phyloP scores from a whole-genome alignment of 2,797 vertebrate species.

The Adrianichthys oophorus region DNA sequence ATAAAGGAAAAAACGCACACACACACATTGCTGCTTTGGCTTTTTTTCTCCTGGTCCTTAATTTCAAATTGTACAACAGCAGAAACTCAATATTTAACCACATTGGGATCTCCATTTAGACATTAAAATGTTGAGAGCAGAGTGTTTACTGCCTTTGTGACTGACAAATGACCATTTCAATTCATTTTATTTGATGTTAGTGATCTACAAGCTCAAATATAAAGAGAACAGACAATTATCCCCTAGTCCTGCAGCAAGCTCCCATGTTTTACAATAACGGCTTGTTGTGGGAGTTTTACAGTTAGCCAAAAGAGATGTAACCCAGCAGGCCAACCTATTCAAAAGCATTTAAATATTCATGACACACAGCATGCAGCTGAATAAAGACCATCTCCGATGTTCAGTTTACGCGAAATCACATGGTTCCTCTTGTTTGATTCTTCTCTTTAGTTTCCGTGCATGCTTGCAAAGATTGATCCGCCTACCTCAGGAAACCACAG shows the following conservation, averaged over 20 bases:
- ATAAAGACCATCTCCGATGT: conserved; percentile 35
- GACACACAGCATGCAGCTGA: conserved; percentile 25
- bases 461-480: conserved; percentile 46
- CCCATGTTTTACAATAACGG: conserved; percentile 48
- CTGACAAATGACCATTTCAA: conserved; percentile 39
- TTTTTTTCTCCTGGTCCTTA: conserved; percentile 20
- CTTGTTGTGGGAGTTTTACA: conserved; percentile 34
- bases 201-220: conserved; percentile 42
- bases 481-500: conserved; percentile 60
- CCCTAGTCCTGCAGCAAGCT: conserved; percentile 44
- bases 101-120: conserved; percentile 9
- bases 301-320: conserved; percentile 46
- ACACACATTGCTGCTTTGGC: conserved; percentile 67
- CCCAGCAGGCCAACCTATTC: conserved; percentile 38
- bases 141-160: conserved; percentile 15
- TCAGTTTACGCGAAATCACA: conserved; percentile 9
- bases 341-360: conserved; percentile 44
- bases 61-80: conserved; percentile 34
- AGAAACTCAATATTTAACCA: conserved; percentile 15
- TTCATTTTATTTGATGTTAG: conserved; percentile 41
- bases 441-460: conserved; percentile 17
- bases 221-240: conserved; percentile 52
- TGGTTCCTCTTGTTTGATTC: conserved; percentile 32
- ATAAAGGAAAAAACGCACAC: conserved; percentile 57
- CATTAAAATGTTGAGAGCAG: conserved; percentile 28